Evolutionary conservation across 2,797 vertebrate genomes (phyloP), one percentile per base, ranked within the genome.

Genomic region (Gallinago nigripennis): DNA sequence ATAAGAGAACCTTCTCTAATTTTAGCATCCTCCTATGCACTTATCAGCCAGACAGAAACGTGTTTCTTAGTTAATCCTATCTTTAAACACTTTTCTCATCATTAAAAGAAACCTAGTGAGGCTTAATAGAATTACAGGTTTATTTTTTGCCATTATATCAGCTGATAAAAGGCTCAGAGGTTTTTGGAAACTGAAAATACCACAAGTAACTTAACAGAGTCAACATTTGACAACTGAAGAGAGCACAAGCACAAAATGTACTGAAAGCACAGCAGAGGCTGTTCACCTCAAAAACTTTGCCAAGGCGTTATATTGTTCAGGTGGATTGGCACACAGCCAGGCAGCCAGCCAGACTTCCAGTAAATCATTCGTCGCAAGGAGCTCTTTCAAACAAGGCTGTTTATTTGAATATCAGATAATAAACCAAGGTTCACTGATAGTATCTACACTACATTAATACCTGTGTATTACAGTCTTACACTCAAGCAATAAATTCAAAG

Each of bases 1-100:
- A 23, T 53, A 88, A 86, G 51, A 95, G 69, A 94, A 95, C 81
- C 45, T 92, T 95, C 94, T 89, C 91, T 92, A 94, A 93, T 92
- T 94, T 94, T 93, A 94, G 82, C 77, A 95, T 65, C 95, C 96
- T 97, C 96, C 97, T 93, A 91, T 94, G 91, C 91, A 95, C 81
- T 90, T 81, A 84, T 68, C 93, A 95, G 69, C 82, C 81, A 92
- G 78, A 92, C 1, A 9, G 63, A 86, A 95, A 82, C 89, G 91
- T 91, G 83, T 88, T 94, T 95, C 91, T 93, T 73, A 71, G 86
- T 92, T 94, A 97, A 95, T 91, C 79, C 85, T 51, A 78, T 66
- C 48, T 82, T 94, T 95, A 87, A 96, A 86, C 53, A 72, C 56
- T 95, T 85, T 86, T 93, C 72, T 88, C 85, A 80, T 50, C 0